A percentile compares a stretch with the other conserved stretches of the same genome.
phyloP scores from a whole-genome alignment of 2,797 vertebrate species.

The Margarornis squamiger region DNA sequence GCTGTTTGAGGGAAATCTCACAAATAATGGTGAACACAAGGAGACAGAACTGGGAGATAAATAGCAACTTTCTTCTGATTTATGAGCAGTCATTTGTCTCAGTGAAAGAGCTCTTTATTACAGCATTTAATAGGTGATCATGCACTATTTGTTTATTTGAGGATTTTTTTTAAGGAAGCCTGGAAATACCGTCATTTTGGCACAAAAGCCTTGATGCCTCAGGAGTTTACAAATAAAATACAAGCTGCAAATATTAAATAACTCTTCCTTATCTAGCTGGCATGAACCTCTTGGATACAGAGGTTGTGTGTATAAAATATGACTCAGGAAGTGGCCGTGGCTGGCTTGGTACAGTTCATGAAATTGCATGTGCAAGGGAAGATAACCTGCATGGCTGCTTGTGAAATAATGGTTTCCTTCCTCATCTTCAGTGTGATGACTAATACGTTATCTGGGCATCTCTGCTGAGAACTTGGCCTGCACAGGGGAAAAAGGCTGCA shows the following conservation, averaged over 20 bases:
- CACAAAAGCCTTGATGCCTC: neutral
- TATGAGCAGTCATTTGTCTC: neutral
- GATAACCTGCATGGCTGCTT: conserved; percentile 33
- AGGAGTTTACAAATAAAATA: neutral
- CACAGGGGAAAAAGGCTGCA: no score
- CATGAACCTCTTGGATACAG: neutral
- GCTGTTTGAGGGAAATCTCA: neutral
- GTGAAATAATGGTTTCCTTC: conserved; percentile 52
- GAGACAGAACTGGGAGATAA: neutral
- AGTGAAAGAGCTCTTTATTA: neutral
- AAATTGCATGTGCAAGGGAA: neutral
- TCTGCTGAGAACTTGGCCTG: neutral
- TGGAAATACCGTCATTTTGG: neutral
- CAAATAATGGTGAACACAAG: fast-evolving
- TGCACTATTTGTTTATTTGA: neutral
- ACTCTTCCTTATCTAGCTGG: neutral
- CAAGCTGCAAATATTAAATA: neutral
- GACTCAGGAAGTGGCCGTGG: conserved; percentile 42
- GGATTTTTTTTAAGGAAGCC: neutral
- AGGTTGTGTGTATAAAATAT: neutral
- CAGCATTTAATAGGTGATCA: neutral
- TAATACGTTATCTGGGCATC: neutral
- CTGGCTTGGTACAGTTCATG: neutral
- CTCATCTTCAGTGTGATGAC: neutral
- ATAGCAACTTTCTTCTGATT: neutral